Evolutionary conservation across 35 echinoderm and acorn worm species (phyloP).

Genomic region (Amphiura filiformis): DNA sequence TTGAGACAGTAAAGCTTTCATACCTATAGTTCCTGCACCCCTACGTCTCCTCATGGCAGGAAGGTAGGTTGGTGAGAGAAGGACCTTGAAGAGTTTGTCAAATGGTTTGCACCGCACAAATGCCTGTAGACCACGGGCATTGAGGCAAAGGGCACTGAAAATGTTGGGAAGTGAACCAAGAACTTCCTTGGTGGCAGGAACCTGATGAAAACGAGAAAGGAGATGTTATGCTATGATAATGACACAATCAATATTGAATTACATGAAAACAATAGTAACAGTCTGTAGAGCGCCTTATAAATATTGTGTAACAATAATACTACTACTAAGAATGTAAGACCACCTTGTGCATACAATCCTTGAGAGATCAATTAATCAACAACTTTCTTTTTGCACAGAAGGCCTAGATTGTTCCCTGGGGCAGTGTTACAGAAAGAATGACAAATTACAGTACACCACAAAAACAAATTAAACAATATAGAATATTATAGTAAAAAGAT

Average conservation of each 20-base stretch:
- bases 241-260: background rate
- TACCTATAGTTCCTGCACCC: constrained; percentile 69
- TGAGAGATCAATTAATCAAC: too few relatives aligned
- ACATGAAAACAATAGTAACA: background rate
- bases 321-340: too few relatives aligned
- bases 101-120: constrained; percentile 97
- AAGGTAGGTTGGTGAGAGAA: constrained; percentile 88
- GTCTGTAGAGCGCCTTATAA: background rate
- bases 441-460: too few relatives aligned
- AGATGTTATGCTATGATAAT: background rate
- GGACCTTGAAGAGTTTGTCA: constrained; percentile 98
- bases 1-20: too few relatives aligned
- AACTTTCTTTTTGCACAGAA: too few relatives aligned
- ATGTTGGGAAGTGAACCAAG: constrained; percentile 96
- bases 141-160: constrained; percentile 98
- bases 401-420: too few relatives aligned
- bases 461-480: too few relatives aligned
- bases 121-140: constrained; percentile 86
- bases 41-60: constrained; percentile 95
- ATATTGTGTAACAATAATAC: too few relatives aligned
- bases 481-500: too few relatives aligned
- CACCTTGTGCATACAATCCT: too few relatives aligned
- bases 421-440: too few relatives aligned
- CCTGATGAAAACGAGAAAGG: too few relatives aligned
- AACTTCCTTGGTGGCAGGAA: constrained; percentile 97